Evolutionary conservation across 2,888 invertebrate genomes (phyloP), one percentile per base, ranked within the genome.

Genomic region (Serrognathus titanus): DNA sequence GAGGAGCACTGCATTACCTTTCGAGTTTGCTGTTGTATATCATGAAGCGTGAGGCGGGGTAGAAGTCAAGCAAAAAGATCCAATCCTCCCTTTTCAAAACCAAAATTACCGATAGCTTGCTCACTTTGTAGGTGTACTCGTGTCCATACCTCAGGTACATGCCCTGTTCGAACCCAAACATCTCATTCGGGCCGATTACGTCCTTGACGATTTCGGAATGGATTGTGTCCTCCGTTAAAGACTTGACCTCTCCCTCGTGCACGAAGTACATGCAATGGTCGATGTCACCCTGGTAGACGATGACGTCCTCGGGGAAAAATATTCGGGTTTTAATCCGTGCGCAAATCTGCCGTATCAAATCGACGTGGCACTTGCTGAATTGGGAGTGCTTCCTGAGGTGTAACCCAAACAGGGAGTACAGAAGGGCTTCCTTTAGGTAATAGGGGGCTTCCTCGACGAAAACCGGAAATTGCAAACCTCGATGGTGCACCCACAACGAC

Each of bases 211-310:
- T 58, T 43, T 65, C 66, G 2, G 31, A 46, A 20, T 61, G 59
- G 13, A 65, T 11, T 7, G 55, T 61, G 36, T 68, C 66, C 53
- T 66, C 59, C 10, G 60, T 48, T 10, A 69, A 51, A 6, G 58
- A 64, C 10, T 61, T 56, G 1, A 70, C 59, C 48, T 60, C 57
- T 0, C 71, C 71, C 35, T 56, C 55, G 48, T 71, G 65, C 4
- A 71, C 59, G 45, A 71, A 71, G 46, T 70, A 71, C 69, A 71
- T 70, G 31, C 60, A 59, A 9, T 59, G 57, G 40, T 70, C 66
- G 7, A 65, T 63, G 40, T 70, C 69, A 1, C 66, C 67, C 8
- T 58, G 41, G 46, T 64, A 66, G 8, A 62, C 60, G 5, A 71
- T 61, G 35, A 60, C 62, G 43, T 71, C 63, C 0, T 63, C 69